phyloP scores from a whole-genome alignment of 1,140 invertebrate species.

The Papilio helenus region DNA sequence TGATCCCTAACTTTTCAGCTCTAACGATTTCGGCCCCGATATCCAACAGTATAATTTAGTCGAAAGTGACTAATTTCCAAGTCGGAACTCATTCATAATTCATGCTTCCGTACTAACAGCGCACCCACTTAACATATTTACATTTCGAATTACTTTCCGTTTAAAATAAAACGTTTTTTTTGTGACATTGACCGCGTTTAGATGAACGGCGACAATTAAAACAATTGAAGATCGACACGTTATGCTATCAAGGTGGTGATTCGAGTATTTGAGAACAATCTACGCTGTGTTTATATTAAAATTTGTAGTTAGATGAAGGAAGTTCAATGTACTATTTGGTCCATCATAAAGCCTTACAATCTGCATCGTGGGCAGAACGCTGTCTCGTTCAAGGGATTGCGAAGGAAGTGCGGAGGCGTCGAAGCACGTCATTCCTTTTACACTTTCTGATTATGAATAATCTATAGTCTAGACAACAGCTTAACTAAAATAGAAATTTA shows the following conservation, averaged over 20 bases:
- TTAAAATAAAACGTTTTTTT: neutral
- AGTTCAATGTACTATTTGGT: neutral
- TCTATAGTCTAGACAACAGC: neutral
- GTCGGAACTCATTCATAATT: constrained; percentile 25
- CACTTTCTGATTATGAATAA: neutral
- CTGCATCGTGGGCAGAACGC: neutral
- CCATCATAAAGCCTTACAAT: neutral
- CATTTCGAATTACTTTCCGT: constrained; percentile 10
- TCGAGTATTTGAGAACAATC: too few species aligned
- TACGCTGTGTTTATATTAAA: too few species aligned
- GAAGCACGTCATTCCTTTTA: neutral
- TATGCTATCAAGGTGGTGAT: too few species aligned
- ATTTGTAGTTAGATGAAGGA: neutral
- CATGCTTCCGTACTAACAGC: constrained; percentile 2
- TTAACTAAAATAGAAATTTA: neutral
- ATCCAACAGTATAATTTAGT: constrained; percentile 26
- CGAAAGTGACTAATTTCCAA: constrained; percentile 23
- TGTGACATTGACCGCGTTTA: constrained; percentile 4
- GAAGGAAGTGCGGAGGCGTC: neutral
- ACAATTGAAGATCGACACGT: too few species aligned
- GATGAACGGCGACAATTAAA: neutral
- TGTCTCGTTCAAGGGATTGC: neutral
- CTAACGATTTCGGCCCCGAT: constrained; percentile 10
- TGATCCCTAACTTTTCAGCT: constrained; percentile 22
- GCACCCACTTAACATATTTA: constrained; percentile 12